Conservation (phyloP, 37 sponge, comb jelly and placozoan species). For the Bolinopsis microptera region DNA sequence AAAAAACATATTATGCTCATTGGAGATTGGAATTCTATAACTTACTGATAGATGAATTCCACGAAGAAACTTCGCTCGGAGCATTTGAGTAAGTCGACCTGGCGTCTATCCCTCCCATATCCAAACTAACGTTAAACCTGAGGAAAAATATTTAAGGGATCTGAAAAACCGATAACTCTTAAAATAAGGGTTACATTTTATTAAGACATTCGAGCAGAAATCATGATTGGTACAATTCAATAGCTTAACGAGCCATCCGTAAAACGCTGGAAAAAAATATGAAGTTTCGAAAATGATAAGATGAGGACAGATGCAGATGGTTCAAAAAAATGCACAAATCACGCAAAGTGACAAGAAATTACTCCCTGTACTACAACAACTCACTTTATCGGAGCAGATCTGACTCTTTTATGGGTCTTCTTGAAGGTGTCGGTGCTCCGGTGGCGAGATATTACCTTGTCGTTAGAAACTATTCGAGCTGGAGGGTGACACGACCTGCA, state of each 20-base stretch:
- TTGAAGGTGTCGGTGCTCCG: not conserved
- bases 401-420: slow-evolving; percentile 37
- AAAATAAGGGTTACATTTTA: no score
- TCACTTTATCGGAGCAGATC: slow-evolving; percentile 61
- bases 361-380: no score
- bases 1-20: no score
- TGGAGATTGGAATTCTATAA: no score
- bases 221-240: no score
- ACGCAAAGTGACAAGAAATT: no score
- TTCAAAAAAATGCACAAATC: no score
- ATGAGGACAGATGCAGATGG: no score
- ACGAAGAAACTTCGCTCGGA: slow-evolving; percentile 19
- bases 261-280: not conserved
- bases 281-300: no score
- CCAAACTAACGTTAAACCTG: slow-evolving; percentile 24
- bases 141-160: not conserved
- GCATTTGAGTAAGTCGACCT: not conserved
- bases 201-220: no score
- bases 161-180: no score
- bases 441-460: not conserved
- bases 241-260: not conserved
- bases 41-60: slow-evolving; percentile 29
- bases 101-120: not conserved
- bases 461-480: not conserved
- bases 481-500: slow-evolving; percentile 45